phyloP scores from a whole-genome alignment of 2,113 vertebrate genomes.

The Phoxinus phoxinus region DNA sequence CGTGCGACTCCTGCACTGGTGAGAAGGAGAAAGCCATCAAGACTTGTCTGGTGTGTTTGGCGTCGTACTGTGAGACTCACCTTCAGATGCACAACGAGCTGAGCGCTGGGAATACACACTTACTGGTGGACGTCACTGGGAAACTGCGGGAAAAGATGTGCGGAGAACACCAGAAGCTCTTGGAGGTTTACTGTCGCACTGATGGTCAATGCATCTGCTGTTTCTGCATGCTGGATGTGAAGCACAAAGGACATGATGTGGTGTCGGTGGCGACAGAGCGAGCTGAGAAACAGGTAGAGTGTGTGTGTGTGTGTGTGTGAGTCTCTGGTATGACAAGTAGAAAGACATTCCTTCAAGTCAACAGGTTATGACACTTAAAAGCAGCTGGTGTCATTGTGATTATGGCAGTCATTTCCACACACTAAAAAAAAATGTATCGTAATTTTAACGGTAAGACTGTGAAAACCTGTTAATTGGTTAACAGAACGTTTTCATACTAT shows the following conservation, averaged over 20 bases:
- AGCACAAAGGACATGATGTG: constrained; percentile 35
- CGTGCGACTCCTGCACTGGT: constrained; percentile 11
- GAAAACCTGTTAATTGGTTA: no score
- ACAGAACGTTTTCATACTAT: no score
- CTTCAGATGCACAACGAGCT: constrained; percentile 14
- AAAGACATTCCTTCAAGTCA: background rate
- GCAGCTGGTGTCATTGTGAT: background rate
- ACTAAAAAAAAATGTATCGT: no score
- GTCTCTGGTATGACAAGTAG: background rate
- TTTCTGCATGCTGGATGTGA: constrained; percentile 39
- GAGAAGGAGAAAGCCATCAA: background rate
- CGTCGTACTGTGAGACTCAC: constrained; percentile 32
- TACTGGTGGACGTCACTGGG: background rate
- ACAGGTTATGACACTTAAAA: background rate
- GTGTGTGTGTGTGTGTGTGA: background rate
- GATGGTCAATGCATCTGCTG: constrained; percentile 32
- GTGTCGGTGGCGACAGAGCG: constrained; percentile 17
- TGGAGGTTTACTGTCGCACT: constrained; percentile 47
- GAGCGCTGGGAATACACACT: background rate
- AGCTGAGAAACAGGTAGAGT: constrained; percentile 27
- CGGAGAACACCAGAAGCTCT: constrained; percentile 4
- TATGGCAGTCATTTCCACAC: background rate
- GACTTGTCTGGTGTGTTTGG: constrained; percentile 36
- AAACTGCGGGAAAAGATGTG: constrained; percentile 26
- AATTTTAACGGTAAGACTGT: no score